Percentiles rank a stretch among this genome's conserved stretches.
These are phyloP conservation scores for Atherinomorus stipes DNA, from an alignment of 2,113 vertebrate genomes.

Conservation along the genomic window DNA sequence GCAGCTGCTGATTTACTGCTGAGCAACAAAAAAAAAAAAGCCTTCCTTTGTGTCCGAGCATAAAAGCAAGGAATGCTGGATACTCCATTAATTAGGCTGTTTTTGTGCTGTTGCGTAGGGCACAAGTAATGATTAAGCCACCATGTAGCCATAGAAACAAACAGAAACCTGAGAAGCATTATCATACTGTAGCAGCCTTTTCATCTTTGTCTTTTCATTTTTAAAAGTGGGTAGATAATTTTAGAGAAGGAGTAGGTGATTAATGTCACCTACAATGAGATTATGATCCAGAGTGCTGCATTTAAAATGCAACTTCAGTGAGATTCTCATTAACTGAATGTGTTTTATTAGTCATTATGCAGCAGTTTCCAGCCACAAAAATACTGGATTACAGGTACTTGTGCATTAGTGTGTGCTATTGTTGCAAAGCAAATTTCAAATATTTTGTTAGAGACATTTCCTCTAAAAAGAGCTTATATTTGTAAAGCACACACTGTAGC, in stretches of 20 bases:
- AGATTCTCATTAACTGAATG: not conserved
- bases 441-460: not conserved
- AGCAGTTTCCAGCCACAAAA: too few relatives aligned
- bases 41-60: constrained; percentile 67
- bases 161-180: not conserved
- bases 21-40: constrained; percentile 69
- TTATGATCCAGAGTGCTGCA: not conserved
- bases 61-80: constrained; percentile 80
- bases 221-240: not conserved
- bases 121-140: constrained; percentile 76
- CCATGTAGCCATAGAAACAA: constrained; percentile 17
- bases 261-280: not conserved
- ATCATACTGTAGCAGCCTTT: not conserved
- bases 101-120: constrained; percentile 61
- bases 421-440: not conserved
- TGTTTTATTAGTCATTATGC: too few relatives aligned
- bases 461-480: too few relatives aligned
- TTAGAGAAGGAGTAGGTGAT: too few relatives aligned
- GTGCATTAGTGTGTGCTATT: not conserved
- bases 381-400: not conserved
- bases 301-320: not conserved
- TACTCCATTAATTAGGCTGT: constrained; percentile 74
- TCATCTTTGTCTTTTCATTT: not conserved
- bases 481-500: too few relatives aligned
- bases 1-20: constrained; percentile 76